Evolutionary conservation across 2,113 vertebrate species (phyloP).

Genomic region (Xerus inauris): DNA sequence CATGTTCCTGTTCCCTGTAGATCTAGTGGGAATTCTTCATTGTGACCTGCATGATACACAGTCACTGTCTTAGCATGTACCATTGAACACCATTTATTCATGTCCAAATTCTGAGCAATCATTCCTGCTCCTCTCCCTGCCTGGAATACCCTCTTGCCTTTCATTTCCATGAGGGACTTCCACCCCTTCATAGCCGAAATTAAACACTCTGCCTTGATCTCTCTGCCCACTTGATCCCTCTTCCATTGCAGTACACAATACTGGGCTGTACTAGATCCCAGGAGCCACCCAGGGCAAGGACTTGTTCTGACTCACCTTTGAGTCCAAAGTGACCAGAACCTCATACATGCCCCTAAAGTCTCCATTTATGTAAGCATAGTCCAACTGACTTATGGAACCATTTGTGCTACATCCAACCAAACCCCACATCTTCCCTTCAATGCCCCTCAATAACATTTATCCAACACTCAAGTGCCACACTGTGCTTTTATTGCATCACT

Average conservation of each 20-base stretch:
- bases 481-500: neutral
- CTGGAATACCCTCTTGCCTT: neutral
- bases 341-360: neutral
- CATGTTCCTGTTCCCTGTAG: too few relatives aligned
- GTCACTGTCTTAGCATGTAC: neutral
- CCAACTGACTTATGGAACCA: neutral
- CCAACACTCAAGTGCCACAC: too few relatives aligned
- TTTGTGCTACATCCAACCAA: neutral
- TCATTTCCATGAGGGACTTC: neutral
- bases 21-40: neutral
- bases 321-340: neutral
- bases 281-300: neutral
- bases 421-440: neutral
- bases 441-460: neutral
- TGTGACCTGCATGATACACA: neutral
- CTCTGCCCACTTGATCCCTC: neutral
- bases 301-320: neutral
- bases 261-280: neutral
- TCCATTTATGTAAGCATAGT: neutral
- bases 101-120: neutral
- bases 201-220: neutral
- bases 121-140: neutral
- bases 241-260: neutral
- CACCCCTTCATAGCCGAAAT: neutral
- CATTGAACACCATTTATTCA: neutral